Evolutionary conservation across 2,797 vertebrate species (phyloP).

Genomic region (Pachyuromys duprasi): DNA sequence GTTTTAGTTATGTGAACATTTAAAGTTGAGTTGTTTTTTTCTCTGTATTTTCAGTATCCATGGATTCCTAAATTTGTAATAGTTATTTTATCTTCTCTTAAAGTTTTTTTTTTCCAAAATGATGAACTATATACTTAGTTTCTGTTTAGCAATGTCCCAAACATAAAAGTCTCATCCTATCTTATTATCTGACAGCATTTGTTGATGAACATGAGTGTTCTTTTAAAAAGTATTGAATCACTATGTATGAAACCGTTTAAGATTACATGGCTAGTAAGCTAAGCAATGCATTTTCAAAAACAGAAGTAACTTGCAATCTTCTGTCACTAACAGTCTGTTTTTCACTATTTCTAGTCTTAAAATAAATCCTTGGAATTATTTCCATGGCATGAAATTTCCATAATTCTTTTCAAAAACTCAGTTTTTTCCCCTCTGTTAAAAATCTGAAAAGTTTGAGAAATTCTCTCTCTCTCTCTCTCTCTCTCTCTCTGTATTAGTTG

Average conservation of each 20-base stretch:
- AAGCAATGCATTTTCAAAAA: not conserved
- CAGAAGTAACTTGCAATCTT: not conserved
- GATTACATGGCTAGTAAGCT: not conserved
- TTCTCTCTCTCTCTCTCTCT: not conserved
- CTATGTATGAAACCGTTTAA: not conserved
- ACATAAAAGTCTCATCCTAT: not conserved
- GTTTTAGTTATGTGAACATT: not conserved
- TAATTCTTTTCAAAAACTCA: not conserved
- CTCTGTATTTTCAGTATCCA: not conserved
- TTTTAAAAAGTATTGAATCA: not conserved
- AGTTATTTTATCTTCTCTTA: not conserved
- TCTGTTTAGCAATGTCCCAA: not conserved
- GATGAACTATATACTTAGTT: not conserved
- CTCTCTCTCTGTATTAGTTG: conserved; percentile 7
- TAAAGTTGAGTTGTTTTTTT: not conserved
- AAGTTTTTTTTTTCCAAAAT: not conserved
- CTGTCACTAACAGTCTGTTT: not conserved
- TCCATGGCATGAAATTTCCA: not conserved
- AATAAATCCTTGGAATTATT: not conserved
- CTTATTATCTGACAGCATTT: not conserved
- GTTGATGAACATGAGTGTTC: not conserved
- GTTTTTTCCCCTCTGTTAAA: conserved; percentile 41
- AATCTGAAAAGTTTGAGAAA: not conserved
- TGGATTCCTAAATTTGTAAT: not conserved
- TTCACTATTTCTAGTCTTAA: conserved; percentile 22